Evolutionary conservation across 2,797 vertebrate genomes (phyloP).

Genomic region (Spea hammondii): DNA sequence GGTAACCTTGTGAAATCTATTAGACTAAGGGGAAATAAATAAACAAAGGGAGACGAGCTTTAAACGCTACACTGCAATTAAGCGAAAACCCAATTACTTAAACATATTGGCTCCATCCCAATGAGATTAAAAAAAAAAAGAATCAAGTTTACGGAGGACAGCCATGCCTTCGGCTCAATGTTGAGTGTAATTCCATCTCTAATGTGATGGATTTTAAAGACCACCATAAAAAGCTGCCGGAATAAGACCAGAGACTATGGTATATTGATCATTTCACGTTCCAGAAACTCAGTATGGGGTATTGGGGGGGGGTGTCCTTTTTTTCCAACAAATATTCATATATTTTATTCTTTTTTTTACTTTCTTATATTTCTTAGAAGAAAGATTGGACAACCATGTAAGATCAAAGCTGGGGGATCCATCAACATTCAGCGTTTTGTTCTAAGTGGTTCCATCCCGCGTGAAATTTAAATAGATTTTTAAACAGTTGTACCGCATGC

Average conservation of each 20-base stretch:
- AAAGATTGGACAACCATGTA: neutral
- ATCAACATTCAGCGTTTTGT: neutral
- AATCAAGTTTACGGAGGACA: neutral
- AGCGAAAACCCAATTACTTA: slow-evolving; percentile 42
- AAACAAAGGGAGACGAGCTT: slow-evolving; percentile 63
- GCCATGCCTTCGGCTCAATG: neutral
- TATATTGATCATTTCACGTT: too few relatives aligned
- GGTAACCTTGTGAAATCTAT: slow-evolving; percentile 98
- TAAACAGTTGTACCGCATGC: slow-evolving; percentile 53
- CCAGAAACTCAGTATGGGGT: too few relatives aligned
- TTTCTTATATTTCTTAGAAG: neutral
- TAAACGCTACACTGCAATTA: slow-evolving; percentile 59
- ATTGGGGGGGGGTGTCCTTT: too few relatives aligned
- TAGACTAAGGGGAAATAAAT: slow-evolving; percentile 80
- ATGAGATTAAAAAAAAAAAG: neutral
- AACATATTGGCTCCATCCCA: accelerated
- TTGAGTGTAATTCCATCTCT: too few relatives aligned
- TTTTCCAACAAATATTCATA: too few relatives aligned
- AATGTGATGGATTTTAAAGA: too few relatives aligned
- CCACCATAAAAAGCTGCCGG: too few relatives aligned
- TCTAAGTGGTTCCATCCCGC: slow-evolving; percentile 7
- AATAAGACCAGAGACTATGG: too few relatives aligned
- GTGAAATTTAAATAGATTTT: slow-evolving; percentile 40
- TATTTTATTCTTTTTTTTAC: neutral
- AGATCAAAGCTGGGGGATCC: slow-evolving; percentile 57